Conservation (phyloP, 2,888 invertebrate species). For the Ganaspis brasiliensis region DNA sequence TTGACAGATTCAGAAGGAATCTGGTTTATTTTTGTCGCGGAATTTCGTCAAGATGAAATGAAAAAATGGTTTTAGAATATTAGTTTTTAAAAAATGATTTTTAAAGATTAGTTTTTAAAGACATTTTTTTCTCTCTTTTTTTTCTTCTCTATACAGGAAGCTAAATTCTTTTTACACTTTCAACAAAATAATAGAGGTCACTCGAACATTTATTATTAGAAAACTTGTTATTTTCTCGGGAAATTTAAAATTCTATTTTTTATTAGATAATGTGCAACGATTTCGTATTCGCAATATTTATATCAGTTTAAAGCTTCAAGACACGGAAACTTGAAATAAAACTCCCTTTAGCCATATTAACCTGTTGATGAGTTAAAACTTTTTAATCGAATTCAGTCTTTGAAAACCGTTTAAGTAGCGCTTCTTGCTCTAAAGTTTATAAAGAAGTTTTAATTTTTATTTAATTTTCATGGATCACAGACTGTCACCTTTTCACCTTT, state of each 20-base stretch:
- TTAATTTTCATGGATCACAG: no score
- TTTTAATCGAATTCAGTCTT: neutral
- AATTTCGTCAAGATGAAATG: neutral
- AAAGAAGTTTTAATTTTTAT: neutral
- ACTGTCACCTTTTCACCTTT: no score
- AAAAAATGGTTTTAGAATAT: neutral
- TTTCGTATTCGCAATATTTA: neutral
- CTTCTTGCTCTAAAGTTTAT: no score
- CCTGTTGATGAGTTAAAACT: slow-evolving; percentile 1
- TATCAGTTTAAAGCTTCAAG: no score
- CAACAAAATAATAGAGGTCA: neutral
- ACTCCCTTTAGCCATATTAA: neutral
- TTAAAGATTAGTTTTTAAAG: neutral
- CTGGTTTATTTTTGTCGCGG: neutral
- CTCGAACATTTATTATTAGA: slow-evolving; percentile 23
- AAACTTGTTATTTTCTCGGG: neutral
- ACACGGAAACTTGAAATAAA: neutral
- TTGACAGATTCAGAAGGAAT: neutral
- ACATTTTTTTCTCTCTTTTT: neutral
- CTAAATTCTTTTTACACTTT: slow-evolving; percentile 1
- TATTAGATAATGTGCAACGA: neutral
- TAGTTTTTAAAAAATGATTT: neutral
- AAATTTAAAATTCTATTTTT: neutral
- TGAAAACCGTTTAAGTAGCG: neutral
- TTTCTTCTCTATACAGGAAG: neutral